Evolutionary conservation across 2,888 invertebrate genomes (phyloP), one percentile per base, ranked within the genome.

Genomic region (Pachydiplax longipennis): DNA sequence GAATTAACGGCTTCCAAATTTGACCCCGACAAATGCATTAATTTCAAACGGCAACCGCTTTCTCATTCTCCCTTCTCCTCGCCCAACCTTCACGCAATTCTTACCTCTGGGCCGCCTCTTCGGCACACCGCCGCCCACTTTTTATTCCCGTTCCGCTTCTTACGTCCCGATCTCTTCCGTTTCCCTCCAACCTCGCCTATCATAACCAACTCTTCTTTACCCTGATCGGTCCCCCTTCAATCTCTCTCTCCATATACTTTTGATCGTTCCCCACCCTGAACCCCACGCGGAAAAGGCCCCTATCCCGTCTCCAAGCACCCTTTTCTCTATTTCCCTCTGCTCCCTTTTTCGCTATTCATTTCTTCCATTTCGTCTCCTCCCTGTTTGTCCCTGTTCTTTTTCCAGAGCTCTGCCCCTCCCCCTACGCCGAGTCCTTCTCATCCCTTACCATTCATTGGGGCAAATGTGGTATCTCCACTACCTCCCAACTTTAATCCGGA

Each of bases 1-100:
- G 81, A 90, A 90, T 90, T 90, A 90, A 90, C 90, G 90, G 80
- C 81, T 81, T 81, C 90, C 81, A 90, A 90, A 90, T 90, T 90
- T 53, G 81, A 90, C 90, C 90, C 90, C 90, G 90, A 90, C 90
- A 90, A 90, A 90, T 90, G 90, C 90, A 90, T 90, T 90, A 90
- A 90, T 90, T 90, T 90, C 80, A 80, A 90, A 90, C 61, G 65
- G 90, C 90, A 80, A 80, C 90, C 81, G 81, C 90, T 90, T 81
- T 58, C 80, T 90, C 80, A 90, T 58, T 25, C 83, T 35, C 80
- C 37, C 40, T 3, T n/a, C 81, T 44, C 15, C 81, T n/a, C 65
- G 65, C 83, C 83, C 31, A 25, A 3, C 83, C 22, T 48, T 61
- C 65, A 61, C 87, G 37, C 61, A 61, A 61, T 87, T 87, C 87